phyloP scores from a whole-genome alignment of 2,888 invertebrate species.

The Brachyptera putata region DNA sequence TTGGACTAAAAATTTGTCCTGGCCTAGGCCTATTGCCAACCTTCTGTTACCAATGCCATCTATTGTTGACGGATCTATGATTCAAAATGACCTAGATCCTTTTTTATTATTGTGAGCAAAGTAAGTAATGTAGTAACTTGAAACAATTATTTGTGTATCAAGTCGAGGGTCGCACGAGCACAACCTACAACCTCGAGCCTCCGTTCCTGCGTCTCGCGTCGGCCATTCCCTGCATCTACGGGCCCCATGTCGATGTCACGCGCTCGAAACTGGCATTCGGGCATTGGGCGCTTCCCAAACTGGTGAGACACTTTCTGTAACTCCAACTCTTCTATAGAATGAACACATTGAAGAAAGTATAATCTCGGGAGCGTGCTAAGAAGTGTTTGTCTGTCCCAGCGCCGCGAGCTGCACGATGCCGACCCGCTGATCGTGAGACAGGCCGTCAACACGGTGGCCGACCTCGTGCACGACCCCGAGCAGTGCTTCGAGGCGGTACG shows the following conservation, averaged over 20 bases:
- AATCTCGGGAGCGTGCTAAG: not conserved
- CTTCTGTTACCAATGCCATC: no score
- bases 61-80: no score
- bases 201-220: slow-evolving; percentile 42
- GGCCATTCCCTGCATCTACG: slow-evolving; percentile 45
- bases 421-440: slow-evolving; percentile 41
- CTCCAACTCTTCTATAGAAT: not conserved
- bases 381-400: no score
- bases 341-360: no score
- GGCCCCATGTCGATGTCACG: slow-evolving; percentile 45
- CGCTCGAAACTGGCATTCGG: slow-evolving; percentile 46
- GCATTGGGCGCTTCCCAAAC: slow-evolving; percentile 45
- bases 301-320: slow-evolving; percentile 38
- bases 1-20: no score
- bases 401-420: slow-evolving; percentile 43
- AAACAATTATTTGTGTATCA: slow-evolving; percentile 27
- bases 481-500: slow-evolving; percentile 45
- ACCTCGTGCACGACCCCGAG: slow-evolving; percentile 48
- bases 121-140: no score
- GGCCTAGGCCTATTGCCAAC: no score
- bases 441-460: slow-evolving; percentile 46
- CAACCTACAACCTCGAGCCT: slow-evolving; percentile 41
- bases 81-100: no score
- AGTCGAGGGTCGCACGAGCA: slow-evolving; percentile 38
- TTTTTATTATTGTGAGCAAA: no score